Conservation (phyloP, 2,888 invertebrate species). For the Dynastes tityus region DNA sequence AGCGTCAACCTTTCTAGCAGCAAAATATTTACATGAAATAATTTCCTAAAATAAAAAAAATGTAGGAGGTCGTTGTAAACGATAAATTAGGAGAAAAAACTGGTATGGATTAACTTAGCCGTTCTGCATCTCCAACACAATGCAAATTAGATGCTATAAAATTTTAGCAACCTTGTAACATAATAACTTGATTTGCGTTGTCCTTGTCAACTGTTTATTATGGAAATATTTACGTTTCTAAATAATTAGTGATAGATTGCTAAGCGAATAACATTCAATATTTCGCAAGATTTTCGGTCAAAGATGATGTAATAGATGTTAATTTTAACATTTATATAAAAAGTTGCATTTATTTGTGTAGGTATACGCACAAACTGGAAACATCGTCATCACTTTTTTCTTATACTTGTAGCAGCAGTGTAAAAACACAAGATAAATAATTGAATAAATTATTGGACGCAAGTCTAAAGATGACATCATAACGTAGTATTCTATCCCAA, state of each 20-base stretch:
- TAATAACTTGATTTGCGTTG: conserved; percentile 6
- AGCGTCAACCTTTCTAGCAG: too few relatives aligned
- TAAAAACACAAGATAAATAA: conserved; percentile 9
- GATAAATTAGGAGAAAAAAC: too few relatives aligned
- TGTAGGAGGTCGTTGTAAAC: too few relatives aligned
- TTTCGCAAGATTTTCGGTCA: background rate
- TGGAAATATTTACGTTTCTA: conserved; percentile 22
- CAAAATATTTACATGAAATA: too few relatives aligned
- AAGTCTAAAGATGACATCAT: conserved; percentile 41
- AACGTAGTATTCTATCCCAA: conserved; percentile 39
- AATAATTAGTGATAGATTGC: conserved; percentile 1
- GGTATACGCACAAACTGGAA: background rate
- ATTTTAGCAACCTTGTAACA: conserved; percentile 12
- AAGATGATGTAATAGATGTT: conserved; percentile 32
- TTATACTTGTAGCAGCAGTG: background rate
- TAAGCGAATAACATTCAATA: conserved; percentile 18
- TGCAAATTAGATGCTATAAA: conserved; percentile 5
- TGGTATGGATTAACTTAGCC: too few relatives aligned
- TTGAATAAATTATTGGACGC: conserved; percentile 16
- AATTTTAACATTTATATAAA: conserved; percentile 39
- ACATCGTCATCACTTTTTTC: conserved; percentile 2
- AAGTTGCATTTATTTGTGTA: conserved; percentile 1
- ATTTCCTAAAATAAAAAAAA: too few relatives aligned
- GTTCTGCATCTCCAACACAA: too few relatives aligned
- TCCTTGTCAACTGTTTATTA: conserved; percentile 6